These are phyloP conservation scores for Amitus sp. DNA, from an alignment of 2,888 invertebrate genomes.

Conservation along the genomic window DNA sequence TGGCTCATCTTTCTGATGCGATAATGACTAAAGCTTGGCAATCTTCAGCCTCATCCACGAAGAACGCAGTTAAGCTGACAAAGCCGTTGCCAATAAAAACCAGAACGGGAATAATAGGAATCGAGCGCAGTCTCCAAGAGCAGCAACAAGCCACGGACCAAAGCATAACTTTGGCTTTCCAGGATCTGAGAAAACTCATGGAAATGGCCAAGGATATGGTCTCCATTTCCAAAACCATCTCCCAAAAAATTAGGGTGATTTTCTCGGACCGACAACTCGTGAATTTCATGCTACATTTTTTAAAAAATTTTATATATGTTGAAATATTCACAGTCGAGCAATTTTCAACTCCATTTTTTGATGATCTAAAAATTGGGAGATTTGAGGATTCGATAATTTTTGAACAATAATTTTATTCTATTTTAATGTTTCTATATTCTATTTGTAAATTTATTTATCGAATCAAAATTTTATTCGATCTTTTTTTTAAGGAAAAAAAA, in stretches of 20 bases:
- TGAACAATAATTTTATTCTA: too few species aligned
- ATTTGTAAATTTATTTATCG: too few species aligned
- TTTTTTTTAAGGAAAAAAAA: too few species aligned
- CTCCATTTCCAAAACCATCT: slow-evolving; percentile 87
- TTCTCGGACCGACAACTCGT: slow-evolving; percentile 43
- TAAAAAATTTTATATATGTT: too few species aligned
- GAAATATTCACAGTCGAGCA: too few species aligned
- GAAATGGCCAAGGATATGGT: slow-evolving; percentile 99
- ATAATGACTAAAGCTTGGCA: slow-evolving; percentile 76
- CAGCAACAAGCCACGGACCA: slow-evolving; percentile 91
- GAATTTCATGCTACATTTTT: too few species aligned
- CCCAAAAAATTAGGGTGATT: slow-evolving; percentile 84
- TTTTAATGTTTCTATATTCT: too few species aligned
- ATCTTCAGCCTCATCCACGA: slow-evolving; percentile 36
- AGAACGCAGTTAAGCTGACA: slow-evolving; percentile 23
- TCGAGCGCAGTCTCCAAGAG: slow-evolving; percentile 91
- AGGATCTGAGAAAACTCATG: slow-evolving; percentile 95
- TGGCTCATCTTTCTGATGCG: slow-evolving; percentile 73
- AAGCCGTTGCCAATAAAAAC: slow-evolving; percentile 71
- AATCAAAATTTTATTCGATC: too few species aligned
- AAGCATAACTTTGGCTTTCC: slow-evolving; percentile 92
- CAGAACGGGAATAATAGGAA: slow-evolving; percentile 92
- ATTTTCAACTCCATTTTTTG: too few species aligned
- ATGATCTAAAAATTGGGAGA: too few species aligned
- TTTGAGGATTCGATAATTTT: too few species aligned